phyloP scores from a whole-genome alignment of 2,888 invertebrate species.

The Cheilosia impressa region DNA sequence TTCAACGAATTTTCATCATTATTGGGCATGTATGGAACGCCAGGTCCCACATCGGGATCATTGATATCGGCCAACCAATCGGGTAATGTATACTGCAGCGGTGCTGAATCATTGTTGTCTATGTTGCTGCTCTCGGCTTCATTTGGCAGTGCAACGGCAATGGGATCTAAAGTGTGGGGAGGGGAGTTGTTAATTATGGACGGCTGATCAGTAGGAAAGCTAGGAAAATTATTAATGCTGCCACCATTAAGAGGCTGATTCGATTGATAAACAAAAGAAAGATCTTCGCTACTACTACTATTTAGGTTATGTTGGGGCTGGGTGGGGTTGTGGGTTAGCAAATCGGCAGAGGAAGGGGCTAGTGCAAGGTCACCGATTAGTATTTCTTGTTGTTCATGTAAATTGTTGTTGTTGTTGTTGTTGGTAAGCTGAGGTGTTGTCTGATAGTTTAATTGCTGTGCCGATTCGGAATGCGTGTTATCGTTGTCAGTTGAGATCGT shows the following conservation, averaged over 20 bases:
- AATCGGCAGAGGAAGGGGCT: conserved; percentile 52
- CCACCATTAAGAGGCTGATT: conserved; percentile 74
- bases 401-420: conserved; percentile 55
- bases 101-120: conserved; percentile 12
- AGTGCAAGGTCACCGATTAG: conserved; percentile 63
- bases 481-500: conserved; percentile 39
- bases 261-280: conserved; percentile 36
- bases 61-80: conserved; percentile 81
- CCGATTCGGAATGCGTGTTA: conserved; percentile 54
- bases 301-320: conserved; percentile 26
- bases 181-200: conserved; percentile 80
- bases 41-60: conserved; percentile 81
- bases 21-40: conserved; percentile 79
- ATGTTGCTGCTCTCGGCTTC: conserved; percentile 35
- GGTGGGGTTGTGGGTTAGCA: conserved; percentile 29
- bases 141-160: conserved; percentile 81
- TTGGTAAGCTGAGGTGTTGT: conserved; percentile 41
- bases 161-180: conserved; percentile 82
- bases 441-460: conserved; percentile 52
- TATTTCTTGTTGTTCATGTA: conserved; percentile 48
- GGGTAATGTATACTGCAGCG: conserved; percentile 78
- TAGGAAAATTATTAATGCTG: conserved; percentile 77
- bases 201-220: conserved; percentile 77
- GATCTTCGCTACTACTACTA: conserved; percentile 27
- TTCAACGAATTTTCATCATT: conserved; percentile 75